These are phyloP conservation scores for Bostrychus sinensis DNA, from an alignment of 2,113 vertebrate species.

Conservation along the genomic window DNA sequence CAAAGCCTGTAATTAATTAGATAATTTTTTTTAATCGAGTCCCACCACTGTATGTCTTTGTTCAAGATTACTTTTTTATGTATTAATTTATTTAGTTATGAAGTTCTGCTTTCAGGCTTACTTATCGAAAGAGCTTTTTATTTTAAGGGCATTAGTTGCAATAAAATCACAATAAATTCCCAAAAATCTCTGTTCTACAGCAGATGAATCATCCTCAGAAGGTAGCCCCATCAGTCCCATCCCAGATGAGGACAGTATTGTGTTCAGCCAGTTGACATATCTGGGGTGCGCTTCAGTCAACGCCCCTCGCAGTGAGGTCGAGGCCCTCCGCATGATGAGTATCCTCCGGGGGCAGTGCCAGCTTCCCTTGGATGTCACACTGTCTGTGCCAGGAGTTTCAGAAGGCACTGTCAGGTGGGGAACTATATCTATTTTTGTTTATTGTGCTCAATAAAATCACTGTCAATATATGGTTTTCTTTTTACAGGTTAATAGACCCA, in stretches of 20 bases:
- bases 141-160: no score
- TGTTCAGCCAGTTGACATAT: conserved; percentile 98
- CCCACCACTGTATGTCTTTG: no score
- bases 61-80: background rate
- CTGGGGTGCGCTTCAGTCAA: conserved; percentile 97
- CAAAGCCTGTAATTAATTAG: no score
- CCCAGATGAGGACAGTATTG: conserved; percentile 94
- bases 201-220: conserved; percentile 76
- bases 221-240: conserved; percentile 88
- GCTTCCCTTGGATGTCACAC: conserved; percentile 91
- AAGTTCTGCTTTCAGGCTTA: no score
- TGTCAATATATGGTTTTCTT: conserved; percentile 13
- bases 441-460: background rate
- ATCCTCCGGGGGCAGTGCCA: conserved; percentile 94
- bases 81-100: no score
- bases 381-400: conserved; percentile 95
- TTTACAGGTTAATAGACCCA: conserved; percentile 91
- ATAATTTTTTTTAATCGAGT: no score
- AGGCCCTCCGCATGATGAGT: conserved; percentile 97
- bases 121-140: no score
- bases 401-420: conserved; percentile 95
- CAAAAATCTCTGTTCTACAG: conserved; percentile 18
- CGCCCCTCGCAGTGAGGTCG: conserved; percentile 95
- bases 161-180: background rate
- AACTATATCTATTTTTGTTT: background rate